Base-by-base conservation (phyloP, 2,113 vertebrate species). In the Phaethon lepturus region DNA sequence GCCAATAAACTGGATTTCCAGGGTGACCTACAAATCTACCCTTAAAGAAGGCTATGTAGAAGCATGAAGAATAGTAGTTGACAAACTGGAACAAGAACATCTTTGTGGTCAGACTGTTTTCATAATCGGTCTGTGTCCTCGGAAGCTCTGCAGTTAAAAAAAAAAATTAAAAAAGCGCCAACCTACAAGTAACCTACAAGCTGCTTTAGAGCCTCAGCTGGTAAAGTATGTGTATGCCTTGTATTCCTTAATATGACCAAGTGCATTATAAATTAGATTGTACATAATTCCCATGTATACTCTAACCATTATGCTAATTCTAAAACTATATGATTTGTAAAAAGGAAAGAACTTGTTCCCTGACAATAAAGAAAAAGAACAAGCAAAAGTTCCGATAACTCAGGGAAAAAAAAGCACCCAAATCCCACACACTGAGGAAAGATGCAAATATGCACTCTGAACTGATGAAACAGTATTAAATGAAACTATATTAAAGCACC, bases 11-110 rank as follows among this genome's bases (percentile, higher is more conserved):
- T 3, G 99, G 99, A 17, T 98, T 90, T 85, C 99, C 99, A 22
- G 99, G 99, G 80, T 98, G 98, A 42, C 99, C 99, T 5, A 99
- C 99, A 50, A 98, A 98, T 97, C 99, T 99, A 75, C 99, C 99
- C 97, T 99, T 99, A 74, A 98, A 99, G 82, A 99, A 99, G 10
- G 99, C 99, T 73, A 99, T 99, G 95, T 99, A 99, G 98, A 99
- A 99, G 82, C 99, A 99, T 1, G 99, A 99, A 38, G 99, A 99
- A 95, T 99, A 99, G 90, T 99, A 99, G 98, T 99, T 99, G 97
- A 99, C 99, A 64, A 99, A 99, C 86, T 99, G 99, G 96, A 99
- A 99, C 83, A 99, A 98, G 97, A 99, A 99, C 99, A 99, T 99
- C 98, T 99, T 99, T 97, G 99, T 98, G 33, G 99, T 99, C 71